A percentile compares a stretch with the other conserved stretches of the same genome.
Evolutionary conservation across 1,140 invertebrate species (phyloP).

Genomic region (Plutomurus gul): DNA sequence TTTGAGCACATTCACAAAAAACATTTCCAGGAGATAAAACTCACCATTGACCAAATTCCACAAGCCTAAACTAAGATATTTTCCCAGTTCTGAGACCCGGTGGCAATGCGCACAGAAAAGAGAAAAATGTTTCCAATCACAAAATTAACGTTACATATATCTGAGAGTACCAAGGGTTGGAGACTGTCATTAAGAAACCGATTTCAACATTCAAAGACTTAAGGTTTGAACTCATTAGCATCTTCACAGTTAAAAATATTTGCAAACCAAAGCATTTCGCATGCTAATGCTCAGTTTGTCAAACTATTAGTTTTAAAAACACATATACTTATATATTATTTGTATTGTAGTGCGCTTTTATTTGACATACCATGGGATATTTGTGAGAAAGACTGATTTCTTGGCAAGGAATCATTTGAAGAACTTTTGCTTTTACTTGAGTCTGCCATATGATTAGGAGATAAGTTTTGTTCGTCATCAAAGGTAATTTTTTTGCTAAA

Average conservation of each 20-base stretch:
- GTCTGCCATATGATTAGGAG: conserved; percentile 20
- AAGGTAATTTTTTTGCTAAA: conserved; percentile 56
- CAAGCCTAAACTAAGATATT: conserved; percentile 54
- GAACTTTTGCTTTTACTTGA: conserved; percentile 35
- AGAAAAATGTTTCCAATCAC: neutral
- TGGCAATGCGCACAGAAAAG: neutral
- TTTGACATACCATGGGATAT: conserved; percentile 68
- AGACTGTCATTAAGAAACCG: too few relatives aligned
- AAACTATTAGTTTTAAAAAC: too few relatives aligned
- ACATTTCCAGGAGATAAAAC: conserved; percentile 32
- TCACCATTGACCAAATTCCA: conserved; percentile 52
- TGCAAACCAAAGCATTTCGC: too few relatives aligned
- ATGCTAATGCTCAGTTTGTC: too few relatives aligned
- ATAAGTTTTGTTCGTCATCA: conserved; percentile 36
- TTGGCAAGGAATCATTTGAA: conserved; percentile 58
- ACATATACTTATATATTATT: too few relatives aligned
- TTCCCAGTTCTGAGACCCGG: conserved; percentile 50
- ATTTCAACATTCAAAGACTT: too few relatives aligned
- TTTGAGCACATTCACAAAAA: too few relatives aligned
- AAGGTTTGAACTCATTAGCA: too few relatives aligned
- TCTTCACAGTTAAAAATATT: too few relatives aligned
- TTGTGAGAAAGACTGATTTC: conserved; percentile 67
- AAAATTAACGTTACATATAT: neutral
- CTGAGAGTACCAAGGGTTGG: too few relatives aligned
- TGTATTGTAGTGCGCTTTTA: too few relatives aligned